Conservation (phyloP, 1,140 invertebrate genomes). For the Zaprionus tsacasi region DNA sequence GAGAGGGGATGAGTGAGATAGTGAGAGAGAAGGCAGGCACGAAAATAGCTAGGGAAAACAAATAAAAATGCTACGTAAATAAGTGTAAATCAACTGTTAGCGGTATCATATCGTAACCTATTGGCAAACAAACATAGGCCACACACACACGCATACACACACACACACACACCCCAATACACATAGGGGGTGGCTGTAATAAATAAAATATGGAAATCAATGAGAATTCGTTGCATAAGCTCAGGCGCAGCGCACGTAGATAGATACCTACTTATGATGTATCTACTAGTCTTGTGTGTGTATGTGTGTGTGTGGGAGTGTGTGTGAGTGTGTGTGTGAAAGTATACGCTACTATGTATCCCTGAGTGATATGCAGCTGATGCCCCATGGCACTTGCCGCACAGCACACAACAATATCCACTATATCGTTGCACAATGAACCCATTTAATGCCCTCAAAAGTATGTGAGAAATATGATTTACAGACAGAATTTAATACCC, state of each 20-base stretch:
- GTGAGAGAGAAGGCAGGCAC: background rate
- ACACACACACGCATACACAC: conserved; percentile 15
- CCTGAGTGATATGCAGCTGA: conserved; percentile 36
- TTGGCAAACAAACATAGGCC: conserved; percentile 36
- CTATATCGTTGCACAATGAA: background rate
- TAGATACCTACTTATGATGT: conserved; percentile 37
- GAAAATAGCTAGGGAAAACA: conserved; percentile 17
- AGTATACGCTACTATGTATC: conserved; percentile 15
- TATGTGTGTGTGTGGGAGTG: background rate
- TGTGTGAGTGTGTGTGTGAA: background rate
- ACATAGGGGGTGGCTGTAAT: conserved; percentile 30
- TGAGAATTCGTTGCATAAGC: conserved; percentile 69
- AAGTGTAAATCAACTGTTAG: conserved; percentile 79
- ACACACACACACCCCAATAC: conserved; percentile 16
- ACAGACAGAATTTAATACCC: background rate
- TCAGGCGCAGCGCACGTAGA: conserved; percentile 10
- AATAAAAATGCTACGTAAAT: conserved; percentile 65
- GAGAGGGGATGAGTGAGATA: conserved; percentile 9
- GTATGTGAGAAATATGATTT: too few species aligned
- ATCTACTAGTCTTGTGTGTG: conserved; percentile 13
- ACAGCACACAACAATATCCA: background rate
- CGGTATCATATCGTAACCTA: conserved; percentile 68
- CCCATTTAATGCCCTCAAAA: background rate
- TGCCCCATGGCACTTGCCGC: conserved; percentile 26
- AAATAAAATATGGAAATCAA: conserved; percentile 80